These are phyloP conservation scores for Dasypus novemcinctus DNA, from an alignment of 2,113 vertebrate genomes.

Conservation along the genomic window DNA sequence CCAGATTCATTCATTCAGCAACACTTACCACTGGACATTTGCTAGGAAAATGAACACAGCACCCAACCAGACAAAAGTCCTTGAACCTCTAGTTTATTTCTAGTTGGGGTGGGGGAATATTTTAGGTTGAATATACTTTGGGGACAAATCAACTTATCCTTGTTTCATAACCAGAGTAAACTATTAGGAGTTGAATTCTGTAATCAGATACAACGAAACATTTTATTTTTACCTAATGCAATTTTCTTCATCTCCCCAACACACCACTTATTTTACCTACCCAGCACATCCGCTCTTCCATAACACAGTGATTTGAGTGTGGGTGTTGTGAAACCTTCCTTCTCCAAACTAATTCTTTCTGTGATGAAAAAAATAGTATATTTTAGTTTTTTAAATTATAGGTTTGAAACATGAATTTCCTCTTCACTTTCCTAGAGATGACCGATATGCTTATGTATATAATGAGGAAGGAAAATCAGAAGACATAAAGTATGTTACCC, in stretches of 20 bases:
- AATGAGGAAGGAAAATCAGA: background rate
- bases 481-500: background rate
- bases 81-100: background rate
- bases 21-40: background rate
- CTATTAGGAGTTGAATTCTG: background rate
- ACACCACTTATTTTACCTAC: background rate
- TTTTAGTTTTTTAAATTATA: conserved; percentile 45
- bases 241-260: conserved; percentile 41
- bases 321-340: conserved; percentile 49
- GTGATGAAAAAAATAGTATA: background rate
- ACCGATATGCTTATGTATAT: background rate
- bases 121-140: background rate
- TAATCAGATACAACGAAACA: conserved; percentile 49
- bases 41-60: background rate
- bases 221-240: conserved; percentile 62
- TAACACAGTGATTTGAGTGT: background rate
- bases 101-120: no score
- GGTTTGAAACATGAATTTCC: conserved; percentile 48
- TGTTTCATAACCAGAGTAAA: background rate
- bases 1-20: background rate
- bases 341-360: background rate
- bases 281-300: background rate
- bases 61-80: background rate
- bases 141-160: background rate
- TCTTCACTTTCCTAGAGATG: background rate